phyloP scores from a whole-genome alignment of 2,797 vertebrate genomes.

The Dryobates pubescens region DNA sequence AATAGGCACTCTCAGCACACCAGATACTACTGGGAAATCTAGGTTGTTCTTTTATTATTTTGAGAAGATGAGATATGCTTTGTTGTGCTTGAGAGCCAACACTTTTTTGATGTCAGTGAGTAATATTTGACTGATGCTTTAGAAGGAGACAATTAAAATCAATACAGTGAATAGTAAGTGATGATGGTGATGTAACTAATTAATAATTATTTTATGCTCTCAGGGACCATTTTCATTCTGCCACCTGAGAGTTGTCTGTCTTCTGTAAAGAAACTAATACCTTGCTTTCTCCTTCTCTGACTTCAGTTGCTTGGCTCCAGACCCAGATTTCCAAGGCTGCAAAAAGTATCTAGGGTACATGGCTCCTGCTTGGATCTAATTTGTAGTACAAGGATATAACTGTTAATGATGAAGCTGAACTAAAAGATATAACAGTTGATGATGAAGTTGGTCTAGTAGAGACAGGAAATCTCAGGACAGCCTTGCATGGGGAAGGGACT shows the following conservation, averaged over 20 bases:
- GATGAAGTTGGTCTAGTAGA: background rate
- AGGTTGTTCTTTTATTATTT: background rate
- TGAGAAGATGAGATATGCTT: background rate
- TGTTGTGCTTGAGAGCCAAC: background rate
- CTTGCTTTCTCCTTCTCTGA: background rate
- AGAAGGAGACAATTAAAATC: conserved; percentile 40
- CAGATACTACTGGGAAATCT: background rate
- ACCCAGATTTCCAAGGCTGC: background rate
- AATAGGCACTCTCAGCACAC: background rate
- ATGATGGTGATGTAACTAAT: conserved; percentile 25
- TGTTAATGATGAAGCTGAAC: background rate
- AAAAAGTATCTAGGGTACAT: background rate
- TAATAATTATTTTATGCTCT: conserved; percentile 39
- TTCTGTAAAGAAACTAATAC: background rate
- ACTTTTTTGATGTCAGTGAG: background rate
- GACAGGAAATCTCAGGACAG: background rate
- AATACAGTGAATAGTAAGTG: conserved; percentile 4
- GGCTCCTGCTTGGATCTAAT: background rate
- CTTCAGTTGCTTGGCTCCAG: background rate
- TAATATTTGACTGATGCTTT: conserved; percentile 37
- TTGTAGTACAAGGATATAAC: background rate
- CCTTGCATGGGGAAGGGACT: background rate
- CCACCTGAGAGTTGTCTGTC: background rate
- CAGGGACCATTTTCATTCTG: background rate
- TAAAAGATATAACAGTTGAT: background rate